Percentiles rank a stretch among this genome's conserved stretches.
Evolutionary conservation across 2,113 vertebrate genomes (phyloP).

Genomic region (Trinectes maculatus): DNA sequence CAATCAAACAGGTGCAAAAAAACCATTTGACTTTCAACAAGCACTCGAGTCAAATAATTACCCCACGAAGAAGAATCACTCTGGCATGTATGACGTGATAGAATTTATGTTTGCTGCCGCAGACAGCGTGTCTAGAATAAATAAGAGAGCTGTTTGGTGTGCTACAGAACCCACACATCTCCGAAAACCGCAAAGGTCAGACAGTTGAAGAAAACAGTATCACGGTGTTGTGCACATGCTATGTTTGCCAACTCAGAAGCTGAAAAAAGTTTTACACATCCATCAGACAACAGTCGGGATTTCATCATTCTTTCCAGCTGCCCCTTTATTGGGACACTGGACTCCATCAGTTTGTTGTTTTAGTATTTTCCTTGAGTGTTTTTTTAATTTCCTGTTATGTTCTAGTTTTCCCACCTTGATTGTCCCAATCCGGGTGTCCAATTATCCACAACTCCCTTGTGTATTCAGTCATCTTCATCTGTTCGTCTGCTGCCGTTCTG

Average conservation of each 20-base stretch:
- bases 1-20: conserved; percentile 32
- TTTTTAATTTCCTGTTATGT: not conserved
- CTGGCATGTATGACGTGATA: conserved; percentile 6
- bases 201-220: conserved; percentile 7
- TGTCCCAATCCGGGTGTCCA: not conserved
- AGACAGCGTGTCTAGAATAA: conserved; percentile 22
- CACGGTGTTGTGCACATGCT: not conserved
- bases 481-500: not conserved
- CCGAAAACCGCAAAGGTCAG: conserved; percentile 23
- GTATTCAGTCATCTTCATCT: not conserved
- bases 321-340: no score
- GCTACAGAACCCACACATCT: conserved; percentile 7
- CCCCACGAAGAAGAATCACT: conserved; percentile 3
- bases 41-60: not conserved
- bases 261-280: no score
- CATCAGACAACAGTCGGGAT: no score
- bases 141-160: conserved; percentile 7
- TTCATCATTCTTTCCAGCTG: no score
- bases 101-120: conserved; percentile 9
- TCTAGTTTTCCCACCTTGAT: not conserved
- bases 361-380: not conserved
- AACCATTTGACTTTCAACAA: no score
- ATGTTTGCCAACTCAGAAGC: conserved; percentile 4
- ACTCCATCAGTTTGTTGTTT: no score
- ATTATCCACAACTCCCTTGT: not conserved